Evolutionary conservation across 2,113 vertebrate species (phyloP), one percentile per base, ranked within the genome.

Genomic region (Zosterops japonicus): DNA sequence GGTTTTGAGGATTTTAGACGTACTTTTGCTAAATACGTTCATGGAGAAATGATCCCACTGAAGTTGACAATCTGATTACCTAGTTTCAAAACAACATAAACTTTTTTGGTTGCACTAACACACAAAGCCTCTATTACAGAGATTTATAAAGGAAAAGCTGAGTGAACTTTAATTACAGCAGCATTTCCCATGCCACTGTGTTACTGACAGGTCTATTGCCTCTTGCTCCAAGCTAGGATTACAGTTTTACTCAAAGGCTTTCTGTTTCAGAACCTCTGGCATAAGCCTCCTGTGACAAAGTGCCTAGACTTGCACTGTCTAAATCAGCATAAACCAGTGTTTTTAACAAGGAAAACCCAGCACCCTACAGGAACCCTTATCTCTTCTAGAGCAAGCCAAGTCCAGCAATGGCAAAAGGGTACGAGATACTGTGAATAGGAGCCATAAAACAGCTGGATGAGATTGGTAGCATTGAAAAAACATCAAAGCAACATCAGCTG

Each of bases 151-250:
- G 56, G 35, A 83, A 77, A 95, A 89, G 64, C 47, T 53, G 92
- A 90, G 74, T 83, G 95, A 94, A 95, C 49, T 70, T 94, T 96
- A 97, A 89, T 97, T 97, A 95, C 91, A 96, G 75, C 65, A 86
- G 53, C 71, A 96, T 94, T 94, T 83, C 87, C 93, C 42, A 2
- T 79, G 71, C 91, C 47, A 68, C 53, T 29, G 36, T 90, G 47
- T 60, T 93, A 93, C 85, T 92, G 90, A 82, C 91, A 90, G 47
- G 75, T 80, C 93, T 96, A 92, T 94, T 76, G 90, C 94, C 75
- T 88, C 79, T 81, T 94, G 42, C 60, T 96, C 78, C 47, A 49
- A 91, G 94, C 80, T n/a, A 90, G 61, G 63, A 97, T 93, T 95
- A 80, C 23, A 78, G 75, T 39, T 96, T 96, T 96, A 95, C 93